Percentiles rank a stretch among this genome's conserved stretches.
phyloP scores from a whole-genome alignment of 1,140 invertebrate species.

The Zophobas atratus region DNA sequence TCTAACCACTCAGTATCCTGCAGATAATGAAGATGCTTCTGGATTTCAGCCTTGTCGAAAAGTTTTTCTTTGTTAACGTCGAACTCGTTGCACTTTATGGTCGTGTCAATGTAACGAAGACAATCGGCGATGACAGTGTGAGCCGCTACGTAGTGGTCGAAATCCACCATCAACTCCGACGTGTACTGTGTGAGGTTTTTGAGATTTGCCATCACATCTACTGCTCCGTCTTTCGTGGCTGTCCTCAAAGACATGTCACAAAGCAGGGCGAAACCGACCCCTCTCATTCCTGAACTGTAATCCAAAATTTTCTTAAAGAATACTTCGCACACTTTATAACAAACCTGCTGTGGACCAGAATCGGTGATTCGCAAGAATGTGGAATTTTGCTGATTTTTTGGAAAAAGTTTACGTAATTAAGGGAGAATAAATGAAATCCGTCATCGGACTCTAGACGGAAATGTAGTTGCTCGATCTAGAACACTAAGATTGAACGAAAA shows the following conservation, averaged over 20 bases:
- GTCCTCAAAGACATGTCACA: conserved; percentile 85
- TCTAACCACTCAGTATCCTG: no score
- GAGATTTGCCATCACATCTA: conserved; percentile 91
- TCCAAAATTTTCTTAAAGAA: not conserved
- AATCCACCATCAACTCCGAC: conserved; percentile 83
- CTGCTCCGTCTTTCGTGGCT: conserved; percentile 73
- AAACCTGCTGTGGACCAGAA: conserved; percentile 59
- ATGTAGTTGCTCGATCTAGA: conserved; percentile 70
- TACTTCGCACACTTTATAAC: not conserved
- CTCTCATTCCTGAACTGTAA: conserved; percentile 82
- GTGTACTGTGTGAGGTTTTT: conserved; percentile 84
- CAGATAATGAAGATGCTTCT: no score
- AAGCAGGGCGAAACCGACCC: conserved; percentile 88
- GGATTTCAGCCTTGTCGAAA: no score
- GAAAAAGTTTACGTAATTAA: conserved; percentile 69
- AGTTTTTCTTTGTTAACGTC: no score
- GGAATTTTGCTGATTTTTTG: conserved; percentile 38
- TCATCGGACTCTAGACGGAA: conserved; percentile 69
- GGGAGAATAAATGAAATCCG: conserved; percentile 73
- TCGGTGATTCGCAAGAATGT: not conserved
- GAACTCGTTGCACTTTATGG: no score
- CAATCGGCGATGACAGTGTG: conserved; percentile 63
- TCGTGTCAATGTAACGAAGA: not conserved
- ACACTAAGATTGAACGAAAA: conserved; percentile 52
- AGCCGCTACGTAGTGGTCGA: conserved; percentile 64